These are phyloP conservation scores for Sebastes minor DNA, from an alignment of 2,797 vertebrate species.

Conservation along the genomic window DNA sequence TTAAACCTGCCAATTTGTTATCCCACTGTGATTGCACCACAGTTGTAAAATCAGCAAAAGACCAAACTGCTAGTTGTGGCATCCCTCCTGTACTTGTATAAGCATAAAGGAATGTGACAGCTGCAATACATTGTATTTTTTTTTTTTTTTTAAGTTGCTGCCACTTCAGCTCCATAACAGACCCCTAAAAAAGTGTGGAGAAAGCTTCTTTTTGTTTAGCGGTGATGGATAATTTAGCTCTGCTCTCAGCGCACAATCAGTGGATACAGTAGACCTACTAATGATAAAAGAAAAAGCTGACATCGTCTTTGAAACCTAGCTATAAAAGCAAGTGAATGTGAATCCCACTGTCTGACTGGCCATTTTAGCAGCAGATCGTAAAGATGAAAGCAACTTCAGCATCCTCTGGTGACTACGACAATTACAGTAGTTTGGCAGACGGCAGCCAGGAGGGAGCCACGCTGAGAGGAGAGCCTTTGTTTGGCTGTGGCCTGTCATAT, in stretches of 20 bases:
- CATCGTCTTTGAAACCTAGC: constrained; percentile 24
- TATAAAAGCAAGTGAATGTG: constrained; percentile 28
- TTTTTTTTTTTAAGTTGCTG: background rate
- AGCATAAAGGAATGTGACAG: background rate
- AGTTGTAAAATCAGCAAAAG: background rate
- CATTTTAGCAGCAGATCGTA: constrained; percentile 49
- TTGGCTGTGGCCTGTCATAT: constrained; percentile 52
- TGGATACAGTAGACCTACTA: background rate
- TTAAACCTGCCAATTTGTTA: background rate
- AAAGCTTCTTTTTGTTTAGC: constrained; percentile 2
- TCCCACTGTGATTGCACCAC: background rate
- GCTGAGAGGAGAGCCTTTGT: constrained; percentile 41
- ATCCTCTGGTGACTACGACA: constrained; percentile 51
- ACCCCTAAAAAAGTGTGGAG: background rate
- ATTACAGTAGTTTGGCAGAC: constrained; percentile 61
- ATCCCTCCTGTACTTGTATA: background rate
- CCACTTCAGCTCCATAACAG: background rate
- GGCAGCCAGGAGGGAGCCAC: constrained; percentile 36
- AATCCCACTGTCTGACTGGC: constrained; percentile 17
- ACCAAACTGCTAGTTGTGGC: background rate
- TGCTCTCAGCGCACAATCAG: constrained; percentile 23
- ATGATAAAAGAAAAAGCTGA: constrained; percentile 3
- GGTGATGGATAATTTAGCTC: constrained; percentile 5
- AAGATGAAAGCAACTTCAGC: constrained; percentile 59
- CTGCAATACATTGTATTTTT: background rate